Evolutionary conservation across 2,113 vertebrate species (phyloP).

Genomic region (Mixornis gularis): DNA sequence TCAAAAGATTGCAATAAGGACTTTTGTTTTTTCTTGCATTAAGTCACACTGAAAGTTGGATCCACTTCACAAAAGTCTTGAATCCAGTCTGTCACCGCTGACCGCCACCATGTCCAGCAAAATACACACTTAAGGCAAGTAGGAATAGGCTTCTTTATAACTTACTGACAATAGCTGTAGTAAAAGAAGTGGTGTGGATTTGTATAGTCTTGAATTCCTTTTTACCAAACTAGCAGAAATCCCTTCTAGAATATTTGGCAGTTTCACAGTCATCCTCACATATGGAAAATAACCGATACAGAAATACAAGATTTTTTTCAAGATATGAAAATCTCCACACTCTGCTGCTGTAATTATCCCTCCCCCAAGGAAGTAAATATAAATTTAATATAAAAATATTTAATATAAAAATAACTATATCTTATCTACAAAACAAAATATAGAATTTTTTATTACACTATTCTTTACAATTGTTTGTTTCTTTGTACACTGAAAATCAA

Average conservation of each 20-base stretch:
- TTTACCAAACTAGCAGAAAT: neutral
- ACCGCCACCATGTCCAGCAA: neutral
- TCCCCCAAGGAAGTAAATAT: neutral
- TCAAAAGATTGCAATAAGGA: neutral
- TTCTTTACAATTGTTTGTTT: neutral
- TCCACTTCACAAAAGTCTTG: neutral
- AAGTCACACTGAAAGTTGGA: neutral
- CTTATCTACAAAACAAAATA: neutral
- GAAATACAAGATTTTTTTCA: neutral
- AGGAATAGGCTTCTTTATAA: neutral
- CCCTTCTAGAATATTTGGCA: neutral
- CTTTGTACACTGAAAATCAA: constrained; percentile 7
- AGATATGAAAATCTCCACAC: neutral
- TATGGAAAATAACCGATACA: neutral
- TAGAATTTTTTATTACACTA: neutral
- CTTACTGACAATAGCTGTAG: neutral
- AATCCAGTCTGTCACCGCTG: neutral
- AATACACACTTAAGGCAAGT: neutral
- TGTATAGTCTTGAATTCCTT: neutral
- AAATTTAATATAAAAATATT: no score
- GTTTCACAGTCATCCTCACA: neutral
- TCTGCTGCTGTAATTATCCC: neutral
- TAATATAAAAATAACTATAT: neutral
- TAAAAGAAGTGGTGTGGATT: neutral
- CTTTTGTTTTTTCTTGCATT: neutral